These are phyloP conservation scores for Ginglymostoma cirratum DNA, from an alignment of 2,113 vertebrate genomes.

Conservation along the genomic window DNA sequence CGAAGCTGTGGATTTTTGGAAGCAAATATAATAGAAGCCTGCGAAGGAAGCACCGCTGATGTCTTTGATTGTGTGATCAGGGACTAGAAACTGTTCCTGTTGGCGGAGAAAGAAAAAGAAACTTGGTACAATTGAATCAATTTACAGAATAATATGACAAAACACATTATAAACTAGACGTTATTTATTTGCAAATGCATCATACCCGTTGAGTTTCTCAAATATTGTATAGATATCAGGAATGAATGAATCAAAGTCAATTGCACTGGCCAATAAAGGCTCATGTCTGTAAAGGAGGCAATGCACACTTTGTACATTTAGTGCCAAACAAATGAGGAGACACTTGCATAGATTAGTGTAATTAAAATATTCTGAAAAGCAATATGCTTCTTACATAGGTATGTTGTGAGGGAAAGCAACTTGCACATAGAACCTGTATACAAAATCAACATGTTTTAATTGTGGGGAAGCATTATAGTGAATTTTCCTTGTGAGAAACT, in stretches of 20 bases:
- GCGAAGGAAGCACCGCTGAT: constrained; percentile 97
- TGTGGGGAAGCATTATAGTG: not conserved
- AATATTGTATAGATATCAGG: not conserved
- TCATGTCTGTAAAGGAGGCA: not conserved
- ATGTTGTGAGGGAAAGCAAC: not conserved
- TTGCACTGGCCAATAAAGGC: not conserved
- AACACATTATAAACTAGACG: not conserved
- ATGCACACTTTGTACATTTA: not conserved
- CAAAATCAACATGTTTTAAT: not conserved
- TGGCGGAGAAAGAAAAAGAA: not conserved
- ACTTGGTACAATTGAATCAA: constrained; percentile 17
- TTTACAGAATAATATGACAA: constrained; percentile 15
- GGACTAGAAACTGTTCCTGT: constrained; percentile 93
- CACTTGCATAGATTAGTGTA: constrained; percentile 34
- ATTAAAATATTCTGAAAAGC: constrained; percentile 24
- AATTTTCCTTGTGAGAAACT: not conserved
- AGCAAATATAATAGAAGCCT: constrained; percentile 98
- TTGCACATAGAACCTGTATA: not conserved
- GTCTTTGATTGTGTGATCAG: constrained; percentile 98
- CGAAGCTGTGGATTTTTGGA: constrained; percentile 95
- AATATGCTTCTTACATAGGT: constrained; percentile 21
- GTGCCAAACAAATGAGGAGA: not conserved
- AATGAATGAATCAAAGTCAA: constrained; percentile 6
- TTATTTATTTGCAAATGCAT: not conserved
- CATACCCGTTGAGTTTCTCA: not conserved